Evolutionary conservation across 2,888 invertebrate genomes (phyloP), one percentile per base, ranked within the genome.

Genomic region (Argyra leucocephala): DNA sequence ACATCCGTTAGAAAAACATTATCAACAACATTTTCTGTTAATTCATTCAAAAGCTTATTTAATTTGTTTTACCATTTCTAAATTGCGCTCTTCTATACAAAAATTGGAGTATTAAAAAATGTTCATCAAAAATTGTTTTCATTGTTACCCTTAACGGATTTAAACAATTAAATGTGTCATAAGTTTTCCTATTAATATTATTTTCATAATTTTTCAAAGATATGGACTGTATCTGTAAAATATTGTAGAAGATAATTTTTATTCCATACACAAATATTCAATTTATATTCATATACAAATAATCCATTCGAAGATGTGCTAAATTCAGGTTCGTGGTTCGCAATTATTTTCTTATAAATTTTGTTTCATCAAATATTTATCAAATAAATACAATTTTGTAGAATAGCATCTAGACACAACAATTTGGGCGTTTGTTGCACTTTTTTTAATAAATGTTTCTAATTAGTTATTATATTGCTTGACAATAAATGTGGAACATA

Each of bases 101-200:
- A 72, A 74, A 69, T 75, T 71, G 65, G 74, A 72, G 71, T 61
- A 72, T 69, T 9, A 75, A 68, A n/a, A 73, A 64, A 6, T 70
- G 70, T 58, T 75, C 74, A 57, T 73, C 71, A 2, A 70, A 65
- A 59, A 75, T 70, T 7, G 73, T 72, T 68, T 75, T 73, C 5
- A 73, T 65, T 1, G 72, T 72, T 31, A 72, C 68, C 71, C 74
- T 74, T 57, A 75, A 65, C 9, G 74, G 74, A 15, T 69, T 69
- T 6, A 75, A 63, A 58, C 72, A 74, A 22, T 69, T 67, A 3
- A 73, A 66, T 1, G 72, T 66, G 21, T 66, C 65, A 22, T 68
- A 68, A n/a, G 70, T 63, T 62, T 73, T 72, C 2, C 66, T 23
- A 3, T 69, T 63, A 10, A 67, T 63, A n/a, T 68, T 66, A 22